These are phyloP conservation scores for Kryptopterus vitreolus DNA, from an alignment of 2,797 vertebrate genomes.

Conservation along the genomic window DNA sequence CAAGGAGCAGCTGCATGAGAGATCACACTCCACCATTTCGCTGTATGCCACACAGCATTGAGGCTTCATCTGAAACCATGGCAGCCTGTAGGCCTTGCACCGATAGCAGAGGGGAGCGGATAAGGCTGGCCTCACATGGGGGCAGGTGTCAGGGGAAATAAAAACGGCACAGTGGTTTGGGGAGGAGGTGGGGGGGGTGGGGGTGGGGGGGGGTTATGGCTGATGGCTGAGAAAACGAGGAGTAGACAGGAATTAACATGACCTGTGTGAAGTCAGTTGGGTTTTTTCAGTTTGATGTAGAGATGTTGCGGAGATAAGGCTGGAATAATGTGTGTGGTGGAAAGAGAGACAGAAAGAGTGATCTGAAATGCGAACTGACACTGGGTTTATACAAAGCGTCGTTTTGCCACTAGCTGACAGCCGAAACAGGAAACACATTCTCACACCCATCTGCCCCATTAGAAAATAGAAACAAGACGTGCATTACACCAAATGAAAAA, in stretches of 20 bases:
- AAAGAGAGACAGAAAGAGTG: slow-evolving; percentile 32
- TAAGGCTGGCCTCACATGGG: slow-evolving; percentile 38
- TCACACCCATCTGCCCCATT: slow-evolving; percentile 24
- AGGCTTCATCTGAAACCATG: slow-evolving; percentile 67
- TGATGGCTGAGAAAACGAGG: slow-evolving; percentile 13
- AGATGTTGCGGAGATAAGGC: slow-evolving; percentile 38
- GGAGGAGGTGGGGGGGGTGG: not conserved
- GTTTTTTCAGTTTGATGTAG: slow-evolving; percentile 43
- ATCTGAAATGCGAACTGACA: slow-evolving; percentile 33
- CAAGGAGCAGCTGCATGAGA: slow-evolving; percentile 75
- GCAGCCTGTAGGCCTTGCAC: slow-evolving; percentile 65
- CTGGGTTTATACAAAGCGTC: slow-evolving; percentile 19
- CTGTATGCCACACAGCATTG: slow-evolving; percentile 56
- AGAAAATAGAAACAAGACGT: slow-evolving; percentile 19
- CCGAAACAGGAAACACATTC: slow-evolving; percentile 39
- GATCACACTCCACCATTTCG: slow-evolving; percentile 62
- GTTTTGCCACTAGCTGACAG: slow-evolving; percentile 31
- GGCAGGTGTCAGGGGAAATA: slow-evolving; percentile 64
- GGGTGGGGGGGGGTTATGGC: slow-evolving; percentile 11
- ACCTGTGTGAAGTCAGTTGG: slow-evolving; percentile 30
- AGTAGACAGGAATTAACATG: slow-evolving; percentile 4
- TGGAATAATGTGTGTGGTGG: not conserved
- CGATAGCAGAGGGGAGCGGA: slow-evolving; percentile 33
- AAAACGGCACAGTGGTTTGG: slow-evolving; percentile 30
- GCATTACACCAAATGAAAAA: not conserved